A percentile compares a stretch with the other conserved stretches of the same genome.
Conservation (phyloP, 2,888 invertebrate genomes). For the Chromoteleia sp. region DNA sequence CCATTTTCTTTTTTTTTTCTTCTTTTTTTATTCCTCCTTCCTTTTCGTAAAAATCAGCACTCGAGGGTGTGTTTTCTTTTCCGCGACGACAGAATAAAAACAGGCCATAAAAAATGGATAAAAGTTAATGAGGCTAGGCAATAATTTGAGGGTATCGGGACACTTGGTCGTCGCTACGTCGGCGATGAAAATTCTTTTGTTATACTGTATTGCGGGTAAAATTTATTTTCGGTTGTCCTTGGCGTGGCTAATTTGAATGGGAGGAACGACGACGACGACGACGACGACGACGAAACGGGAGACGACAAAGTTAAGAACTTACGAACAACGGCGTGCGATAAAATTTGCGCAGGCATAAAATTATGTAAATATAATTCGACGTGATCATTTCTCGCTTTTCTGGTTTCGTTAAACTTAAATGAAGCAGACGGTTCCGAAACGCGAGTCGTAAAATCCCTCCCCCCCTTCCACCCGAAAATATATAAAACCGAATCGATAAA, state of each 20-base stretch:
- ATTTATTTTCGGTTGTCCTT: too few relatives aligned
- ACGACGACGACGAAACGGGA: too few relatives aligned
- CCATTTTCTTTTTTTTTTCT: too few relatives aligned
- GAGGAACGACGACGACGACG: conserved; percentile 4
- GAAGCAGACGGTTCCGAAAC: neutral
- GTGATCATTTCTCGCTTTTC: conserved; percentile 23
- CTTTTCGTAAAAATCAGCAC: conserved; percentile 9
- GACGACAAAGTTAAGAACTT: conserved; percentile 9
- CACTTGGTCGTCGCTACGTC: neutral
- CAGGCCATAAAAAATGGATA: conserved; percentile 8
- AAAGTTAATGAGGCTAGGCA: conserved; percentile 11
- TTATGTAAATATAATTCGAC: conserved; percentile 16
- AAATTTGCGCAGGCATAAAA: conserved; percentile 8
- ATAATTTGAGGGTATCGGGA: neutral
- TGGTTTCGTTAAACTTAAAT: conserved; percentile 33
- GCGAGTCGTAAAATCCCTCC: neutral
- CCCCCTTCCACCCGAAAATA: too few relatives aligned
- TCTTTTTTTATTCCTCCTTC: too few relatives aligned
- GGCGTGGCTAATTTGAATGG: conserved; percentile 18
- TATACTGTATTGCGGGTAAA: too few relatives aligned
- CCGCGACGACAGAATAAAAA: conserved; percentile 12
- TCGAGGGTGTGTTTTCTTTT: neutral
- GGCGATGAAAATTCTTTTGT: too few relatives aligned
- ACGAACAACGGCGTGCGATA: conserved; percentile 14
- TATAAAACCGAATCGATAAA: conserved; percentile 21